These are phyloP conservation scores for Aphis craccivora DNA, from an alignment of 1,140 invertebrate species.

Conservation along the genomic window DNA sequence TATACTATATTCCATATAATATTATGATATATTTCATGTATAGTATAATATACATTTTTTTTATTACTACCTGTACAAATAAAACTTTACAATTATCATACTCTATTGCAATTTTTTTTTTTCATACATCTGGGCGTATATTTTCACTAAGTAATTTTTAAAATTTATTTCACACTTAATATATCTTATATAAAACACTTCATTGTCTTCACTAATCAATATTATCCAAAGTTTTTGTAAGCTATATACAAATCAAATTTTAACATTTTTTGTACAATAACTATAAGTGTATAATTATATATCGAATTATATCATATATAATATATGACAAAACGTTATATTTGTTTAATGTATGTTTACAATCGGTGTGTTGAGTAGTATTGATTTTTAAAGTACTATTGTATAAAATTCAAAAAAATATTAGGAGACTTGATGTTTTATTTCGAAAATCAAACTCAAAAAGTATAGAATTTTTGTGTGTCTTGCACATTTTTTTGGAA, in stretches of 20 bases:
- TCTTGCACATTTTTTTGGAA: background rate
- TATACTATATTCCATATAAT: too few species aligned
- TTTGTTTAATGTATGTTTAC: background rate
- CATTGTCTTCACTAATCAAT: background rate
- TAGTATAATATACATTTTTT: too few species aligned
- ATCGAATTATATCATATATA: background rate
- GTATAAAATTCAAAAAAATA: too few species aligned
- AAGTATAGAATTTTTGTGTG: background rate
- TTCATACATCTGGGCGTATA: background rate
- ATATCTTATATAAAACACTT: background rate
- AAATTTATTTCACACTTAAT: background rate
- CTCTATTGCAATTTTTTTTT: too few species aligned
- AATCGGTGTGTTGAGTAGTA: background rate
- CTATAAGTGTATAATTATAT: background rate
- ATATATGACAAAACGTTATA: background rate
- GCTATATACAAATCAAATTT: background rate
- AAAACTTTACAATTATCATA: too few species aligned
- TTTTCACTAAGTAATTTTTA: background rate
- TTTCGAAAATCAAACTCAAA: too few species aligned
- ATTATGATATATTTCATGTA: too few species aligned
- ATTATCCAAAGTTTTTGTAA: background rate
- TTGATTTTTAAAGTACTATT: too few species aligned
- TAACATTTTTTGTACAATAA: background rate
- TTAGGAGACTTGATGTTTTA: too few species aligned
- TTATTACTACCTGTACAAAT: too few species aligned